These are phyloP conservation scores for Drosophila ananassae DNA, from an alignment of 1,140 invertebrate genomes.

Conservation along the genomic window DNA sequence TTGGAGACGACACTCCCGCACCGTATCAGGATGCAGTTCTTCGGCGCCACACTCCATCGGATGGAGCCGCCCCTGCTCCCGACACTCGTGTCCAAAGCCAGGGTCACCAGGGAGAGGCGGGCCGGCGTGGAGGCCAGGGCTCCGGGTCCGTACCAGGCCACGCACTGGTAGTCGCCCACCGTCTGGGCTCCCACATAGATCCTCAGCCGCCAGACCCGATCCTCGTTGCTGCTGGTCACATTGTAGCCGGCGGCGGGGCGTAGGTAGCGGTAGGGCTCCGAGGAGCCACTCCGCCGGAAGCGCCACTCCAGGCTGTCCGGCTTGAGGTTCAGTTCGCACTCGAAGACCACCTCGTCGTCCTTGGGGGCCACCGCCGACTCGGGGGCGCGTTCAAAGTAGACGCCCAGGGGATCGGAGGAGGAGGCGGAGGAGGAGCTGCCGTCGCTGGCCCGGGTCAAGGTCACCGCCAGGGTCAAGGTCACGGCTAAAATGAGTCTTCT, in stretches of 20 bases:
- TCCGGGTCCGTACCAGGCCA: constrained; percentile 91
- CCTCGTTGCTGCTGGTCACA: constrained; percentile 67
- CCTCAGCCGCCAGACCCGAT: constrained; percentile 83
- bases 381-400: constrained; percentile 86
- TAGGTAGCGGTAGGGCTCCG: constrained; percentile 49
- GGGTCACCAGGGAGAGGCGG: constrained; percentile 88
- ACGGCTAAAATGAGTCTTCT: not conserved
- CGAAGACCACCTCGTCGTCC: constrained; percentile 90
- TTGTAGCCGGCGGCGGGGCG: constrained; percentile 62
- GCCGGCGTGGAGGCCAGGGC: constrained; percentile 91
- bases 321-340: constrained; percentile 90
- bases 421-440: constrained; percentile 1
- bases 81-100: constrained; percentile 62
- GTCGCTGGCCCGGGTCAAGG: not conserved
- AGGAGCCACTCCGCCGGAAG: constrained; percentile 82
- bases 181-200: constrained; percentile 86
- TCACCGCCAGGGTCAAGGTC: constrained; percentile 15
- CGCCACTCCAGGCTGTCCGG: constrained; percentile 91
- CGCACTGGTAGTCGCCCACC: constrained; percentile 89
- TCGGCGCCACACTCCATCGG: constrained; percentile 77
- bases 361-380: constrained; percentile 90
- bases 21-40: constrained; percentile 77
- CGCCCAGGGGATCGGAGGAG: constrained; percentile 72
- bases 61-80: constrained; percentile 40
- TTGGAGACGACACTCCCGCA: constrained; percentile 76